These are phyloP conservation scores for Sceloporus tristichus DNA, from an alignment of 2,113 vertebrate species.

Conservation along the genomic window DNA sequence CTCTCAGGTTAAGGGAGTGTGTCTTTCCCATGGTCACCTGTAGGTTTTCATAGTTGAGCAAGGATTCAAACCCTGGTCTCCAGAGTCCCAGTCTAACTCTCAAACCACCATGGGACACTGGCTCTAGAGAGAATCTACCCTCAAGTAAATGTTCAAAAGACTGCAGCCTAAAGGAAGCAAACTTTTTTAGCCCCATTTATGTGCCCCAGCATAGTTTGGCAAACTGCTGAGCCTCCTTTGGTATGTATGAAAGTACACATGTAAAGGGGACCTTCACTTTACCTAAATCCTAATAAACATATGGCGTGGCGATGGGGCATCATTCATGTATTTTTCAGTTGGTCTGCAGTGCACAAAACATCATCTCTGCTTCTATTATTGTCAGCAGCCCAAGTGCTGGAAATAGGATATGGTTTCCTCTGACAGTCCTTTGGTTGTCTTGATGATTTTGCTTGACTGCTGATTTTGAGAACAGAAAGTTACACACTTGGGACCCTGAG, in stretches of 20 bases:
- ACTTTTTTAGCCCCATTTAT: neutral
- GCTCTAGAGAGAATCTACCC: too few species aligned
- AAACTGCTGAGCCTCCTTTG: neutral
- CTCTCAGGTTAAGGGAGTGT: too few species aligned
- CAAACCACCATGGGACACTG: too few species aligned
- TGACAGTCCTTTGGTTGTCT: constrained; percentile 66
- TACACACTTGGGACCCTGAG: constrained; percentile 72
- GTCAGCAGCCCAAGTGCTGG: constrained; percentile 64
- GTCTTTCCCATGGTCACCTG: too few species aligned
- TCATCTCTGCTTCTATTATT: constrained; percentile 68
- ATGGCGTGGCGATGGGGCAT: too few species aligned
- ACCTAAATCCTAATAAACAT: neutral
- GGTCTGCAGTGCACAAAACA: constrained; percentile 66
- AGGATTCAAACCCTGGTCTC: too few species aligned
- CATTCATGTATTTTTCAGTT: constrained; percentile 29
- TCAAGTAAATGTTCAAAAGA: neutral
- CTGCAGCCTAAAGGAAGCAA: neutral
- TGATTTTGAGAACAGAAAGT: constrained; percentile 59
- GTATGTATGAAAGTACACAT: neutral
- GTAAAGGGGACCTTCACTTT: neutral
- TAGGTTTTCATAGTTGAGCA: too few species aligned
- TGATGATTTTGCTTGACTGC: constrained; percentile 66
- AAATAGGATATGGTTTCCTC: constrained; percentile 73
- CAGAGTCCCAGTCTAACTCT: too few species aligned
- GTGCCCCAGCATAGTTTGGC: neutral